phyloP scores from a whole-genome alignment of 2,797 vertebrate species.

The Mallotus villosus region DNA sequence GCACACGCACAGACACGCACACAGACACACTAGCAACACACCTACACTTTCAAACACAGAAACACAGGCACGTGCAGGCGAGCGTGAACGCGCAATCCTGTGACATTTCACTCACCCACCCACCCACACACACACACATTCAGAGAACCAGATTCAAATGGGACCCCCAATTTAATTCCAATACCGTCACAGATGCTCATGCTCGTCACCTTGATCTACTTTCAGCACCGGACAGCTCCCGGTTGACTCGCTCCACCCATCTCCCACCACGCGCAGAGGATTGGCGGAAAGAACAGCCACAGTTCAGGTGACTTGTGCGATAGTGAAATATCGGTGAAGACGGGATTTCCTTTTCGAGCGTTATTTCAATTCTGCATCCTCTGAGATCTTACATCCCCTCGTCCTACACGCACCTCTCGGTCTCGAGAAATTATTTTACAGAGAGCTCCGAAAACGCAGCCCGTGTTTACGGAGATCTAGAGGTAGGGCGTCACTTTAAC shows the following conservation, averaged over 20 bases:
- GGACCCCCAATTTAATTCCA: neutral
- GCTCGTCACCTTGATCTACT: conserved; percentile 36
- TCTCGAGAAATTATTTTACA: conserved; percentile 4
- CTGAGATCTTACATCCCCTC: neutral
- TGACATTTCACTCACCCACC: too few species aligned
- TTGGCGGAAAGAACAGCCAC: conserved; percentile 71
- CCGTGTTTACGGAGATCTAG: conserved; percentile 6
- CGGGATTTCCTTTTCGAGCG: conserved; percentile 47
- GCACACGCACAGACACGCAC: neutral
- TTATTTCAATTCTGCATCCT: conserved; percentile 13
- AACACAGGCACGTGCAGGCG: neutral
- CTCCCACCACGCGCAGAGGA: conserved; percentile 50
- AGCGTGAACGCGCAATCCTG: too few species aligned
- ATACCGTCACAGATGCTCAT: conserved; percentile 4
- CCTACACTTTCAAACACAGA: neutral
- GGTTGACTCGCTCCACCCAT: conserved; percentile 65
- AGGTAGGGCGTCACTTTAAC: conserved; percentile 2
- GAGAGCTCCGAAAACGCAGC: conserved; percentile 4
- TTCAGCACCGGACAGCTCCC: conserved; percentile 73
- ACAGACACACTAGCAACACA: neutral
- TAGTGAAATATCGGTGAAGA: conserved; percentile 52
- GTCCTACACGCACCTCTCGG: too few species aligned
- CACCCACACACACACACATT: too few species aligned
- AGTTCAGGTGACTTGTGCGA: conserved; percentile 39
- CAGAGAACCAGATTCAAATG: conserved; percentile 16